Base-by-base conservation (phyloP, 2,113 vertebrate genomes). In the Rhynchopsitta pachyrhyncha region DNA sequence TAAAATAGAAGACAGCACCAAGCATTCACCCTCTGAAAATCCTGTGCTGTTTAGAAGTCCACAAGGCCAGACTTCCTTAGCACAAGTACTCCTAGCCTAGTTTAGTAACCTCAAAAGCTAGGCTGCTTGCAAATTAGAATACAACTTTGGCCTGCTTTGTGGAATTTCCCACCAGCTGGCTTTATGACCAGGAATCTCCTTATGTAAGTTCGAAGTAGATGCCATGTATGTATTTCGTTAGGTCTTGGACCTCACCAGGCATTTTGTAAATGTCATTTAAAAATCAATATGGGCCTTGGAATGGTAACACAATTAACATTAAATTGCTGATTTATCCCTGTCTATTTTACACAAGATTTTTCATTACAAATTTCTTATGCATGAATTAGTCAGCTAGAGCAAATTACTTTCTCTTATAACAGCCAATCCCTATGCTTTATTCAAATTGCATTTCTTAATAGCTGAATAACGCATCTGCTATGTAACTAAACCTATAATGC, bases 281-380 rank as follows among this genome's bases (percentile, higher is more conserved):
- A 95, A 97, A 95, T 96, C 88, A 53, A 74, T 96, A 86, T 76
- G 33, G 25, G 18, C 25, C 96, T 95, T 93, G 37, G 39, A 85
- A 94, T 37, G 37, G 76, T 95, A 96, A 97, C 46, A 57, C 77
- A 92, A 90, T 96, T 96, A 96, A 87, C 71, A 88, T 62, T 87
- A 73, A 63, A 87, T 70, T 92, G 44, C 24, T 95, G 71, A 76
- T 59, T 86, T 95, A 84, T 94, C 35, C 42, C 57, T 81, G 42
- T 66, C 49, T 90, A 66, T 97, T 97, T 97, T 96, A 91, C 84
- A 93, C 37, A 97, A 94, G 83, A 83, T 76, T 91, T 82, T 95
- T 96, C 59, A 74, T 87, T 97, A 93, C 83, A 95, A 95, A 91
- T 86, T 95, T 96, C 95, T 96, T 94, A 92, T 95, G 64, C 73